Base-by-base conservation (phyloP, 2,797 vertebrate genomes). In the Pseudocheirus occidentalis region DNA sequence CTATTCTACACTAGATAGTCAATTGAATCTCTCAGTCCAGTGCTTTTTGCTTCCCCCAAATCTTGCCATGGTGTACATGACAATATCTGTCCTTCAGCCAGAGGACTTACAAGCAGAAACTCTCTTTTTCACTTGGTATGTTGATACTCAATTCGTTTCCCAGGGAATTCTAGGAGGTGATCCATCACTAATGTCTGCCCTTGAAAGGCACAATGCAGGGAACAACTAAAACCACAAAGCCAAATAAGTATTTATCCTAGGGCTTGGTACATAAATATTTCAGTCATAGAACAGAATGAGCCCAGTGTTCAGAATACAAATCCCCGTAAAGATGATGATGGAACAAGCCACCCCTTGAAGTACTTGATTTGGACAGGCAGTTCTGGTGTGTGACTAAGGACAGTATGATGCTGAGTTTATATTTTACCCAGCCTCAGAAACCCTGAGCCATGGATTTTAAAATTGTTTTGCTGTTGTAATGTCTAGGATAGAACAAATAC, bases 151-250 rank as follows among this genome's bases (percentile, higher is more conserved):
- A 95, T 96, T 57, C 89, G 87, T 96, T 95, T 96, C 0, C 5
- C 97, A 81, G 95, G 92, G 16, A 95, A 90, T 92, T 91, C 93
- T 93, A 90, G 56, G 73, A 97, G 90, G 62, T 95, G 90, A 91
- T 95, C 97, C 94, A 90, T 95, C 94, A 97, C 93, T 95, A 95
- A 94, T 62, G 58, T 59, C 87, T 95, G 97, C 81, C 94, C 96
- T 96, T 97, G 96, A 98, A 96, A 95, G 46, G 66, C 18, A 93
- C 12, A 91, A 93, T 21, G 28, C 92, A 91, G 92, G 90, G 95
- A 96, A 89, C 89, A 93, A 95, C 91, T 73, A 92, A 87, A 94
- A 96, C 81, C 31, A 94, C 93, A 92, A 95, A 93, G 66, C 94
- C 58, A 94, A 91, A 52, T 62, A 66, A 95, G 94, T 52, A 87